Percentiles rank a stretch among this genome's conserved stretches.
These are phyloP conservation scores for Charadrius vociferus DNA, from an alignment of 2,113 vertebrate species.

Conservation along the genomic window DNA sequence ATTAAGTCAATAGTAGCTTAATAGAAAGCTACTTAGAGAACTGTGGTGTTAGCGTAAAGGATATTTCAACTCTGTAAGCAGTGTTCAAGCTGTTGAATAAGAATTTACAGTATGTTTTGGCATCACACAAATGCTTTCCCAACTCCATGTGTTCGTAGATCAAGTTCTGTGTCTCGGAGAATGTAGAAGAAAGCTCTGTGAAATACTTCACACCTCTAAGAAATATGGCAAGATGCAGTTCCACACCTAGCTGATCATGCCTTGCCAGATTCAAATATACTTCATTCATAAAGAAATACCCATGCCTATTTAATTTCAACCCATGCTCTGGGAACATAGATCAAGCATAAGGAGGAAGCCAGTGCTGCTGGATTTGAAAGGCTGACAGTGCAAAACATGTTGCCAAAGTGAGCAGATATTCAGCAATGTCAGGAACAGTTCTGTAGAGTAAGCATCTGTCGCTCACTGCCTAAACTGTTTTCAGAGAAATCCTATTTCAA, in stretches of 20 bases:
- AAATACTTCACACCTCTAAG: background rate
- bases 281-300: background rate
- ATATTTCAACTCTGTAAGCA: constrained; percentile 1
- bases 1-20: background rate
- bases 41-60: background rate
- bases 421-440: background rate
- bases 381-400: background rate
- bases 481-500: background rate
- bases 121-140: background rate
- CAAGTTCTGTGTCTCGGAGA: background rate
- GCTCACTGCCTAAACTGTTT: background rate
- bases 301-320: background rate
- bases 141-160: background rate
- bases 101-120: background rate
- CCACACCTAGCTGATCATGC: background rate
- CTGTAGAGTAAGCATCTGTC: background rate
- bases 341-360: background rate
- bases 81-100: background rate
- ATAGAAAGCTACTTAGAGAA: constrained; percentile 10
- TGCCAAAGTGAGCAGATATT: background rate
- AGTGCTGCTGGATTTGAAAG: background rate
- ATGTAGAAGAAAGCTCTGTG: background rate
- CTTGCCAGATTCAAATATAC: background rate
- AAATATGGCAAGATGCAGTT: background rate
- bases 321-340: background rate